Base-by-base conservation (phyloP, 2,113 vertebrate genomes). In the Hemiprocne comata region DNA sequence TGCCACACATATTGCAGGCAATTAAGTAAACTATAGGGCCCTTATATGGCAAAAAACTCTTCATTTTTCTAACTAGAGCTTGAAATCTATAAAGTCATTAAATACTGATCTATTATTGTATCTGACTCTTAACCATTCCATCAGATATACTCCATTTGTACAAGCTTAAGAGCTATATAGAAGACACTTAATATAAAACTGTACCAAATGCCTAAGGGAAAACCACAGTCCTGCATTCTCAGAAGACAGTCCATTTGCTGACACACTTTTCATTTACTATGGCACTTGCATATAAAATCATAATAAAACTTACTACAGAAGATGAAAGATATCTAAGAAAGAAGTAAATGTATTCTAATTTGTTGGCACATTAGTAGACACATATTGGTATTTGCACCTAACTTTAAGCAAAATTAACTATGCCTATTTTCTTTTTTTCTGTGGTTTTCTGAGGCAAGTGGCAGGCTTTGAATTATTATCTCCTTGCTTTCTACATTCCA, bases 191-290 rank as follows among this genome's bases (percentile, higher is more conserved):
- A 67, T 26, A 18, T 88, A 90, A 94, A 92, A 80, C 70, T 2
- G 6, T 46, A 89, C 31, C 23, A 78, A 89, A 40, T 13, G 48
- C 72, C 87, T 88, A 31, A 94, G 55, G 71, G 61, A 85, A 95
- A 91, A 77, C 15, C 26, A 51, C 16, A 80, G 20, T 19, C 54
- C 48, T 88, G 9, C 61, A 50, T 28, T 93, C 88, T 55, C 57
- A 75, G 60, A 70, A 85, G 40, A n/a, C n/a, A 89, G 36, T 93
- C 17, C n/a, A 91, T 93, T 95, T 95, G 38, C 57, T 89, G 55
- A 78, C 85, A 70, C 1, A 1, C 21, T 82, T 83, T 95, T 90
- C 42, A 86, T 80, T 97, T 96, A 48, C 46, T 89, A 48, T 94
- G 72, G 87, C 36, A 89, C 28, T 85, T 89, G 33, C 34, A 65